Conservation (phyloP, 2,888 invertebrate genomes). For the Bellardia bayeri region DNA sequence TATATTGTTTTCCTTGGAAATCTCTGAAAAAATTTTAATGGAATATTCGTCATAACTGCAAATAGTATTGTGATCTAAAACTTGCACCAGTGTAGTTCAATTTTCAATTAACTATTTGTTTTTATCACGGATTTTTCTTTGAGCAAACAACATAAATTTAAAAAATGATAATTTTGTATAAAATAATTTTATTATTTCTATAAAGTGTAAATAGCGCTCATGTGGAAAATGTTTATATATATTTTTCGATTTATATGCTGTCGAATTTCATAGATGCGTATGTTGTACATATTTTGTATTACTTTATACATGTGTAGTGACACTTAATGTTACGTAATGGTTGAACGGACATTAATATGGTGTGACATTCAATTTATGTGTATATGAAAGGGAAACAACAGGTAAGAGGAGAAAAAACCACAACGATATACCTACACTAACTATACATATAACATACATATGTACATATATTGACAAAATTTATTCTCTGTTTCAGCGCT, state of each 20-base stretch:
- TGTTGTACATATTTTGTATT: slow-evolving; percentile 8
- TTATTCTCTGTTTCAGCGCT: not conserved
- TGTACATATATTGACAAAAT: not conserved
- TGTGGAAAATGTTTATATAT: slow-evolving; percentile 37
- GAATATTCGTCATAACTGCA: too few species aligned
- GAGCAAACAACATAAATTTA: too few species aligned
- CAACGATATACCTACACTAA: not conserved
- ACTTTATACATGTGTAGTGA: slow-evolving; percentile 47
- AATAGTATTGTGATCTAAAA: too few species aligned
- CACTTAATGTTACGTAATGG: slow-evolving; percentile 51
- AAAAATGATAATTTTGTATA: too few species aligned
- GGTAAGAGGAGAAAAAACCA: slow-evolving; percentile 27
- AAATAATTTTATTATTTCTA: not conserved
- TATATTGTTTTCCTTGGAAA: too few species aligned
- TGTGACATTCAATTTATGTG: slow-evolving; percentile 61
- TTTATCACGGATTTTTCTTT: too few species aligned
- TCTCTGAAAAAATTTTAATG: too few species aligned
- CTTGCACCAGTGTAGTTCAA: too few species aligned
- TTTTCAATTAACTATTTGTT: too few species aligned
- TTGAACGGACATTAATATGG: slow-evolving; percentile 54
- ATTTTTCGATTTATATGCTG: slow-evolving; percentile 68
- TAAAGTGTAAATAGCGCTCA: not conserved
- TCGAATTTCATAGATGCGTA: slow-evolving; percentile 15
- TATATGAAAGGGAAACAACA: not conserved
- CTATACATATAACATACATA: not conserved